Evolutionary conservation across 2,888 invertebrate genomes (phyloP).

Genomic region (Aspidiotus rigidus): DNA sequence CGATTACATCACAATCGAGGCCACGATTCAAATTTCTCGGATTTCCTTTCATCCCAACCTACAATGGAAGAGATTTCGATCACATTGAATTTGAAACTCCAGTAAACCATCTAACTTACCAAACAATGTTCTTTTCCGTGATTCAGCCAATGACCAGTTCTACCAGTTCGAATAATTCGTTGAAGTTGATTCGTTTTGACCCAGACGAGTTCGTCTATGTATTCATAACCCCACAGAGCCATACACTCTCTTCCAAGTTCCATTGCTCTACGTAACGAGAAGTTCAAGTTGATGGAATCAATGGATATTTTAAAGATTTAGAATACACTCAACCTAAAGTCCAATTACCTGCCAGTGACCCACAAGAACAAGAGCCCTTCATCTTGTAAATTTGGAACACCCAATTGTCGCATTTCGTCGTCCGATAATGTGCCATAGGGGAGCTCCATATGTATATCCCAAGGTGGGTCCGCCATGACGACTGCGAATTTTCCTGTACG

Average conservation of each 20-base stretch:
- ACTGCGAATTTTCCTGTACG: slow-evolving; percentile 87
- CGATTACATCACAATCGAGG: slow-evolving; percentile 94
- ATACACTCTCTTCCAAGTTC: slow-evolving; percentile 92
- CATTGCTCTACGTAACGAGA: slow-evolving; percentile 63
- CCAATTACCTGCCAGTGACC: slow-evolving; percentile 78
- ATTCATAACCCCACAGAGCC: slow-evolving; percentile 91
- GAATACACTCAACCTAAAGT: slow-evolving; percentile 27
- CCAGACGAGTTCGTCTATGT: slow-evolving; percentile 97
- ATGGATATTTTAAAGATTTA: background rate
- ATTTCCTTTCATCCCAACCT: slow-evolving; percentile 91
- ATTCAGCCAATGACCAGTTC: slow-evolving; percentile 97
- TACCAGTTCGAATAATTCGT: slow-evolving; percentile 88
- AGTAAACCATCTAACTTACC: slow-evolving; percentile 44
- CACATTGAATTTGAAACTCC: background rate
- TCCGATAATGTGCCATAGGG: slow-evolving; percentile 98
- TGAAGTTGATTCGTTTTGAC: slow-evolving; percentile 98
- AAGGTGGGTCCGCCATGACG: slow-evolving; percentile 97
- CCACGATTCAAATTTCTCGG: slow-evolving; percentile 85
- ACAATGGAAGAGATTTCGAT: slow-evolving; percentile 33
- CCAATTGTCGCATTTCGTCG: slow-evolving; percentile 93
- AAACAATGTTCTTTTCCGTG: slow-evolving; percentile 97
- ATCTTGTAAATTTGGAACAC: slow-evolving; percentile 88
- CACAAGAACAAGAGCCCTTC: slow-evolving; percentile 93
- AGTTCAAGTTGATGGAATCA: background rate
- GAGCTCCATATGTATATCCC: slow-evolving; percentile 99